Percentiles rank a stretch among this genome's conserved stretches.
Evolutionary conservation across 2,888 invertebrate species (phyloP).

Genomic region (Ormyrus labotus): DNA sequence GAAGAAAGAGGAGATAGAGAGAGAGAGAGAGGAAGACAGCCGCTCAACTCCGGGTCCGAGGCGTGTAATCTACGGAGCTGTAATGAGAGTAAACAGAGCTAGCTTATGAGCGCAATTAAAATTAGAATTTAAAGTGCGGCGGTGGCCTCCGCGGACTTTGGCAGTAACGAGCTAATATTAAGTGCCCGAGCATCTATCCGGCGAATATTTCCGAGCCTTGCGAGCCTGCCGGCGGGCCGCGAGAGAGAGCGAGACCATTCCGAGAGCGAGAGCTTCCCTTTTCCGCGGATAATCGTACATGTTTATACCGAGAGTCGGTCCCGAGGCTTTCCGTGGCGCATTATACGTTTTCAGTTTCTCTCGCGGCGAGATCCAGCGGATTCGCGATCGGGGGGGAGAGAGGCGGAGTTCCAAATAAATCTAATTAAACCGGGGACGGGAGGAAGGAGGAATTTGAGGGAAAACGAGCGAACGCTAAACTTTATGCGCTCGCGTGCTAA

Average conservation of each 20-base stretch:
- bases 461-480: not conserved
- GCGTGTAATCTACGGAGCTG: slow-evolving; percentile 30
- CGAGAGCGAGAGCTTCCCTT: not conserved
- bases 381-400: too few species aligned
- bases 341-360: too few species aligned
- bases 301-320: not conserved
- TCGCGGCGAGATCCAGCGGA: too few species aligned
- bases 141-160: not conserved
- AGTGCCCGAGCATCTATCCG: slow-evolving; percentile 45
- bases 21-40: too few species aligned
- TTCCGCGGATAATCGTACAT: not conserved
- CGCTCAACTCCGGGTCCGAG: not conserved
- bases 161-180: slow-evolving; percentile 53
- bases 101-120: slow-evolving; percentile 53
- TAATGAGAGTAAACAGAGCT: slow-evolving; percentile 53
- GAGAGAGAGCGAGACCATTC: not conserved
- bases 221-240: not conserved
- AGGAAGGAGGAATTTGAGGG: too few species aligned
- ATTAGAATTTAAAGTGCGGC: slow-evolving; percentile 52
- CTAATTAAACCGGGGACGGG: too few species aligned
- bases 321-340: not conserved
- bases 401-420: too few species aligned
- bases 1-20: too few species aligned
- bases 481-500: not conserved
- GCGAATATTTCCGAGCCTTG: slow-evolving; percentile 28